A percentile compares a stretch with the other conserved stretches of the same genome.
Conservation (phyloP, 2,888 invertebrate species). For the Drosophila siamana region DNA sequence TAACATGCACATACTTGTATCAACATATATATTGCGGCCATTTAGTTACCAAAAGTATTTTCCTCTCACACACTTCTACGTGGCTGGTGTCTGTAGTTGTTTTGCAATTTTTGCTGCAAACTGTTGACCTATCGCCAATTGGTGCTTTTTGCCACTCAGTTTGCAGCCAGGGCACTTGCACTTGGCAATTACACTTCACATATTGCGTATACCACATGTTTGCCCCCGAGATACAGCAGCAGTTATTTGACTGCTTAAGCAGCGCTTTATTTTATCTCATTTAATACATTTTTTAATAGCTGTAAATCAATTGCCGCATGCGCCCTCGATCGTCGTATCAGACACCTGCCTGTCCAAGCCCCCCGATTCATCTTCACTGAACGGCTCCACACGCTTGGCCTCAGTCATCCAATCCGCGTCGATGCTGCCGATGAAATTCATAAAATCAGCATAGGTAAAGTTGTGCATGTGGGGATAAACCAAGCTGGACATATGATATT, state of each 20-base stretch:
- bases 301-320: no score
- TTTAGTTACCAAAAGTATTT: not conserved
- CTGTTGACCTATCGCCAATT: conserved; percentile 37
- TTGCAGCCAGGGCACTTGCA: no score
- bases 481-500: conserved; percentile 24
- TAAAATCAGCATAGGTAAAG: conserved; percentile 17
- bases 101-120: conserved; percentile 36
- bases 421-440: not conserved
- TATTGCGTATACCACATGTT: conserved; percentile 32
- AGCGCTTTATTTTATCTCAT: no score
- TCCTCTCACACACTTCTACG: not conserved
- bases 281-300: no score
- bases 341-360: no score
- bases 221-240: not conserved
- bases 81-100: conserved; percentile 11
- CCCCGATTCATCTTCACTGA: no score
- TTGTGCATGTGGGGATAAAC: conserved; percentile 32
- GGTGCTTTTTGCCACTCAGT: no score
- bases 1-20: not conserved
- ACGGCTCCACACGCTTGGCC: not conserved
- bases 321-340: no score
- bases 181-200: conserved; percentile 48
- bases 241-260: not conserved
- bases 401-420: conserved; percentile 26
- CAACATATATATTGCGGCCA: not conserved